These are phyloP conservation scores for Drosophila borealis DNA, from an alignment of 2,888 invertebrate species.

Conservation along the genomic window DNA sequence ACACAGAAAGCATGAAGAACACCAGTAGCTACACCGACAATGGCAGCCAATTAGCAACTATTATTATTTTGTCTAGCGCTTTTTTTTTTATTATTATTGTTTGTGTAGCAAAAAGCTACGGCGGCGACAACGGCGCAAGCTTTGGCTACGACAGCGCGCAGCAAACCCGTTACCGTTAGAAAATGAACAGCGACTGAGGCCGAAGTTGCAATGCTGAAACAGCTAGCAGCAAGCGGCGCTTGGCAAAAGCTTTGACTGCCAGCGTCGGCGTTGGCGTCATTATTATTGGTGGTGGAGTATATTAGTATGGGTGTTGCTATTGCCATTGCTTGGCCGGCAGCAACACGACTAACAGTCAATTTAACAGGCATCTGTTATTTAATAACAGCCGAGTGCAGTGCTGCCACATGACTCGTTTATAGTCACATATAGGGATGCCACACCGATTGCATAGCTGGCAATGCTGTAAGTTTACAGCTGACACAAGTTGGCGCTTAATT, in stretches of 20 bases:
- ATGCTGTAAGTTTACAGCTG: conserved; percentile 23
- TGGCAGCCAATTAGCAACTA: conserved; percentile 52
- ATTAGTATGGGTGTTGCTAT: conserved; percentile 27
- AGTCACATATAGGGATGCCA: conserved; percentile 37
- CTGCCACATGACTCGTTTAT: conserved; percentile 29
- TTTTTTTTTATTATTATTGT: conserved; percentile 72
- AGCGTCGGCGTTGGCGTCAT: conserved; percentile 22
- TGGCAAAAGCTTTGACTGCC: conserved; percentile 48
- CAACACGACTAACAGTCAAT: conserved; percentile 6
- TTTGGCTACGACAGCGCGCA: conserved; percentile 34
- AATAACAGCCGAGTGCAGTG: conserved; percentile 11
- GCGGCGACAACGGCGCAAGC: conserved; percentile 39
- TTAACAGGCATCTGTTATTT: conserved; percentile 28
- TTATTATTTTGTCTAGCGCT: conserved; percentile 71
- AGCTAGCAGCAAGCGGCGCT: conserved; percentile 48
- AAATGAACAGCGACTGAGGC: conserved; percentile 56
- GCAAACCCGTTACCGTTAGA: conserved; percentile 61
- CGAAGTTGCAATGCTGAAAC: conserved; percentile 44
- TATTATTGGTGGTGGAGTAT: conserved; percentile 13
- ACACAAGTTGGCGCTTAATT: conserved; percentile 28
- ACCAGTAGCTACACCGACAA: conserved; percentile 22
- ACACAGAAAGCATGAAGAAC: conserved; percentile 13
- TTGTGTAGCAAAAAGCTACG: conserved; percentile 63
- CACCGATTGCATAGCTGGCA: conserved; percentile 19
- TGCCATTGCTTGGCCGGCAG: conserved; percentile 44